Evolutionary conservation across 2,797 vertebrate species (phyloP).

Genomic region (Phataginus tricuspis): DNA sequence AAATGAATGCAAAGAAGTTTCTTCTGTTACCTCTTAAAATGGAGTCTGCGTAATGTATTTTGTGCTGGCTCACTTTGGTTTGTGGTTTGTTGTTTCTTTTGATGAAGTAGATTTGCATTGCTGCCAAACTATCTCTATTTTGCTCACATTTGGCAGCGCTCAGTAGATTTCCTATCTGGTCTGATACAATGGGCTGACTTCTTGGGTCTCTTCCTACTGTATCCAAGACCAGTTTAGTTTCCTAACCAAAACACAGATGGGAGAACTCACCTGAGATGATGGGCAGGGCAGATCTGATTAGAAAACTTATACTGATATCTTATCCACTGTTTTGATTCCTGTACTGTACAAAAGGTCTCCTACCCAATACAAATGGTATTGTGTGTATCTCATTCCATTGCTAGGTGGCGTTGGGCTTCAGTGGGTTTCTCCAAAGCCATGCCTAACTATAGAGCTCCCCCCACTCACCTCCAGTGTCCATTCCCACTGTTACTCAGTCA

Average conservation of each 20-base stretch:
- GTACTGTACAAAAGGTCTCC: neutral
- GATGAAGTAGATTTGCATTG: neutral
- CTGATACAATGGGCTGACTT: neutral
- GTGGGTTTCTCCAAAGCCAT: neutral
- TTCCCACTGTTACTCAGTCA: neutral
- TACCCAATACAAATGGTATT: neutral
- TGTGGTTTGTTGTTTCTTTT: neutral
- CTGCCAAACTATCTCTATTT: neutral
- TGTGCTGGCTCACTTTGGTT: neutral
- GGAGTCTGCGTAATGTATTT: neutral
- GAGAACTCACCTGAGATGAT: neutral
- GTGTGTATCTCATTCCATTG: neutral
- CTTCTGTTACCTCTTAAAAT: neutral
- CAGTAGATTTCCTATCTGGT: neutral
- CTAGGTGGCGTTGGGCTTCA: neutral
- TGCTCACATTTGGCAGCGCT: neutral
- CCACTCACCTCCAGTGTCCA: neutral
- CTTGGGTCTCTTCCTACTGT: neutral
- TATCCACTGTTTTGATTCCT: neutral
- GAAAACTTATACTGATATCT: neutral
- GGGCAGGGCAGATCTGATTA: neutral
- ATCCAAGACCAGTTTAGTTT: neutral
- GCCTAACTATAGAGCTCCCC: neutral
- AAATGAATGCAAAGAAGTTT: constrained; percentile 14
- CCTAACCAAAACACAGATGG: neutral